Percentiles rank a stretch among this genome's conserved stretches.
Conservation (phyloP, 2,797 vertebrate genomes). For the Sylvilagus floridanus region DNA sequence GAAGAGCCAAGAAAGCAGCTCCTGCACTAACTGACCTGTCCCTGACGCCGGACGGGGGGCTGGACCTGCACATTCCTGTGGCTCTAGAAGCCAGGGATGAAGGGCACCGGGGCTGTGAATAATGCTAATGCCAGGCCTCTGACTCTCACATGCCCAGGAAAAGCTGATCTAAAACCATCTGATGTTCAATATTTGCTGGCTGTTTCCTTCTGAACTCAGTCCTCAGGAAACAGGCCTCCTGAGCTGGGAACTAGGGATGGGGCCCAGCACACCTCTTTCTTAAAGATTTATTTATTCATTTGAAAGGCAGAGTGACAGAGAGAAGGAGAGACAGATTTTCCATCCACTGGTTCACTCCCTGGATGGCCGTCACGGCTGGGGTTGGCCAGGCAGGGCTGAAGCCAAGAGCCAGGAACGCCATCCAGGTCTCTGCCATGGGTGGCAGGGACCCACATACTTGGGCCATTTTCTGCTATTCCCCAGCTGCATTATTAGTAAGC, state of each 20-base stretch:
- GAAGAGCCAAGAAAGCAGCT: not conserved
- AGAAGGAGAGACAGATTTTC: too few relatives aligned
- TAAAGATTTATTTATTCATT: too few relatives aligned
- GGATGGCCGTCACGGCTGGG: too few relatives aligned
- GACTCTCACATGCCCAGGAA: not conserved
- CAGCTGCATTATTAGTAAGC: too few relatives aligned
- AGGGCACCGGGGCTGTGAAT: not conserved
- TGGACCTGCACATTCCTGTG: not conserved
- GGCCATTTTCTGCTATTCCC: too few relatives aligned
- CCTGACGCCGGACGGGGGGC: not conserved
- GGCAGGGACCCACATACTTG: too few relatives aligned
- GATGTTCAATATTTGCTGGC: not conserved
- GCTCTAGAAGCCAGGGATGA: not conserved
- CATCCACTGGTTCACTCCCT: too few relatives aligned
- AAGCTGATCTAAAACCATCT: not conserved
- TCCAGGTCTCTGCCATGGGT: too few relatives aligned
- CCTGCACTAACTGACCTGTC: not conserved
- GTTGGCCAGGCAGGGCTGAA: too few relatives aligned
- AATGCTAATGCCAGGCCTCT: not conserved
- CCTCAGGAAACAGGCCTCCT: conserved; percentile 6
- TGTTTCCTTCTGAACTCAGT: not conserved
- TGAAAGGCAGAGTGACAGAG: too few relatives aligned
- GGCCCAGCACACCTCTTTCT: too few relatives aligned
- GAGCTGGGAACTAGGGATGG: conserved; percentile 54
- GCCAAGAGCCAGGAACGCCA: too few relatives aligned